Conservation (phyloP, 2,888 invertebrate species). For the Endomychus coccineus region DNA sequence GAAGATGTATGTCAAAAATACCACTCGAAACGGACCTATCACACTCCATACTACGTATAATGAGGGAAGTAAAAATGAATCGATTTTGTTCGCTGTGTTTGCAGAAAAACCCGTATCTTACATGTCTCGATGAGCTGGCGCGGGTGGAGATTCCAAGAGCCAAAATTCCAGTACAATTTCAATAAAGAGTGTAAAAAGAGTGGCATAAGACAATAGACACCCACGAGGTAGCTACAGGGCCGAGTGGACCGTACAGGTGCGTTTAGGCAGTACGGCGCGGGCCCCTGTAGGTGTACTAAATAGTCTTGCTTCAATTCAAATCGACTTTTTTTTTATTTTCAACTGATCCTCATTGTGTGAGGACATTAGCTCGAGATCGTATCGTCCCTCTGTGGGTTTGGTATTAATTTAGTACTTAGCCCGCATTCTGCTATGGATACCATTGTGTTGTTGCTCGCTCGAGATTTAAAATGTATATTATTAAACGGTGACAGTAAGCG, state of each 20-base stretch:
- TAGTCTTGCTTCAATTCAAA: constrained; percentile 43
- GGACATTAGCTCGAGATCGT: constrained; percentile 43
- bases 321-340: constrained; percentile 40
- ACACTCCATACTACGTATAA: too few species aligned
- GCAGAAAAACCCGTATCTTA: too few species aligned
- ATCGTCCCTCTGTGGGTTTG: constrained; percentile 39
- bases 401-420: constrained; percentile 41
- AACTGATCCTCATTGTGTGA: constrained; percentile 43
- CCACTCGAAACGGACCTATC: too few species aligned
- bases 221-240: constrained; percentile 23
- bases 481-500: too few species aligned
- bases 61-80: too few species aligned
- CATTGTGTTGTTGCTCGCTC: too few species aligned
- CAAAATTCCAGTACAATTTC: too few species aligned
- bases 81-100: too few species aligned
- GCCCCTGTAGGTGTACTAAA: constrained; percentile 43
- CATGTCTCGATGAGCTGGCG: too few species aligned
- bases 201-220: constrained; percentile 36
- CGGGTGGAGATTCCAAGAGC: too few species aligned
- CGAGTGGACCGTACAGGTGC: constrained; percentile 33
- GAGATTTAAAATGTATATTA: too few species aligned
- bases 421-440: constrained; percentile 34
- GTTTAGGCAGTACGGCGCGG: constrained; percentile 26
- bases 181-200: constrained; percentile 26
- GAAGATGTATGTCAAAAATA: too few species aligned